These are phyloP conservation scores for Epinephelus malabaricus DNA, from an alignment of 2,797 vertebrate genomes.

Conservation along the genomic window DNA sequence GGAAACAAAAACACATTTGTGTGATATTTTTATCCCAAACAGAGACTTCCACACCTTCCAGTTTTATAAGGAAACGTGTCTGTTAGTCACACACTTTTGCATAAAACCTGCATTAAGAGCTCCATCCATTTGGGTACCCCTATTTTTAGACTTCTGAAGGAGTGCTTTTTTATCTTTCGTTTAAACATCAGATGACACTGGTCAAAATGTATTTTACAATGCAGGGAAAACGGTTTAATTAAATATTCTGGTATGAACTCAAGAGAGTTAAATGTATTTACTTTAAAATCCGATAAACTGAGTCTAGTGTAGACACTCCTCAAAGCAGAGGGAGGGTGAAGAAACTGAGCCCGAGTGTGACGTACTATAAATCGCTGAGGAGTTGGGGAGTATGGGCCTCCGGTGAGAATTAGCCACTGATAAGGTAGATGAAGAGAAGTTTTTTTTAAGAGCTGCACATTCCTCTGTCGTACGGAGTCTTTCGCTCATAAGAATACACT, in stretches of 20 bases:
- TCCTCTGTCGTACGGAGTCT: constrained; percentile 30
- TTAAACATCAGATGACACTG: constrained; percentile 55
- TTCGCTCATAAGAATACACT: constrained; percentile 36
- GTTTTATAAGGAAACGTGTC: constrained; percentile 31
- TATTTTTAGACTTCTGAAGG: constrained; percentile 64
- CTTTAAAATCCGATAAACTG: constrained; percentile 39
- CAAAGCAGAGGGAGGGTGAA: constrained; percentile 21
- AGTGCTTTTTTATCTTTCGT: constrained; percentile 59
- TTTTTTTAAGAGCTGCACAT: constrained; percentile 41
- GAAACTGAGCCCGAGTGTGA: constrained; percentile 39
- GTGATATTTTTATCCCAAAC: constrained; percentile 35
- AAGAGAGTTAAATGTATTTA: constrained; percentile 19
- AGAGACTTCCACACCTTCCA: constrained; percentile 31
- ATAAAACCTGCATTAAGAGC: constrained; percentile 60
- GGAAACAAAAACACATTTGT: constrained; percentile 20
- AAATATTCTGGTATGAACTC: constrained; percentile 27
- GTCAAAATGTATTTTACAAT: constrained; percentile 38
- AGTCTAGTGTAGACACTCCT: constrained; percentile 31
- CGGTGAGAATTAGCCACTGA: constrained; percentile 61
- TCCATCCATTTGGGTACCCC: constrained; percentile 51
- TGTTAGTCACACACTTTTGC: constrained; percentile 44
- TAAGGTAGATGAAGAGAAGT: constrained; percentile 54
- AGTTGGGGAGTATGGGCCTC: constrained; percentile 57
- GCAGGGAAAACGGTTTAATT: constrained; percentile 14
- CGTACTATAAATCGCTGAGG: constrained; percentile 38